Percentiles rank a stretch among this genome's conserved stretches.
phyloP scores from a whole-genome alignment of 2,113 vertebrate species.

The Odobenus rosmarus region DNA sequence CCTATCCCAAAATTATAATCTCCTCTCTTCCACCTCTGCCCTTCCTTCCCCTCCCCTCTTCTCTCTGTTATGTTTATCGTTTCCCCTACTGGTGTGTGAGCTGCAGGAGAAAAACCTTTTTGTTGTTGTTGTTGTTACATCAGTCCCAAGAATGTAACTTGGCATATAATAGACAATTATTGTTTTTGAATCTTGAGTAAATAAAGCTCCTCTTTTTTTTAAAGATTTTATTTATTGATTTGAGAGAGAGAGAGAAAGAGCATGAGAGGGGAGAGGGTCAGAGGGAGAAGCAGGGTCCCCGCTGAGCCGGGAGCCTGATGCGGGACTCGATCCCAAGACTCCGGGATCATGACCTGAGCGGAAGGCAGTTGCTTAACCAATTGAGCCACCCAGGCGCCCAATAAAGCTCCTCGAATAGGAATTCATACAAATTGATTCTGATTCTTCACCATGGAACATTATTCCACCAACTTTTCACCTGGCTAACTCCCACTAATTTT shows the following conservation, averaged over 20 bases:
- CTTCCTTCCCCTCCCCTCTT: rapidly evolving
- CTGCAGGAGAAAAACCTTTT: not conserved
- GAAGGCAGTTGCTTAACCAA: too few species aligned
- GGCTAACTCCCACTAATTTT: not conserved
- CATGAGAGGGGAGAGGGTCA: too few species aligned
- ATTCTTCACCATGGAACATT: not conserved
- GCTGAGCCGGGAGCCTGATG: too few species aligned
- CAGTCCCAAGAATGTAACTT: not conserved
- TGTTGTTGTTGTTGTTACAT: not conserved
- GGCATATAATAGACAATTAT: not conserved
- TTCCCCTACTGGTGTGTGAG: not conserved
- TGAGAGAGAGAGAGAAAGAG: too few species aligned
- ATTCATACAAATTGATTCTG: not conserved
- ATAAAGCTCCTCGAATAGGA: not conserved
- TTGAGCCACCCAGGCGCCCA: not conserved
- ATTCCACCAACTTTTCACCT: not conserved
- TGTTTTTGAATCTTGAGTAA: not conserved
- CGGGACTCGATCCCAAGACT: too few species aligned
- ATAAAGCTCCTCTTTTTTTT: not conserved
- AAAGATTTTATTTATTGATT: too few species aligned
- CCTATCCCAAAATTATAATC: not conserved
- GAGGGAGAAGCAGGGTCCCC: too few species aligned
- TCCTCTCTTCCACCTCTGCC: not conserved
- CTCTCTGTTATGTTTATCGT: not conserved
- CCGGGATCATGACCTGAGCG: too few species aligned